Conservation (phyloP, 2,888 invertebrate genomes). For the Diarsia dahlii region DNA sequence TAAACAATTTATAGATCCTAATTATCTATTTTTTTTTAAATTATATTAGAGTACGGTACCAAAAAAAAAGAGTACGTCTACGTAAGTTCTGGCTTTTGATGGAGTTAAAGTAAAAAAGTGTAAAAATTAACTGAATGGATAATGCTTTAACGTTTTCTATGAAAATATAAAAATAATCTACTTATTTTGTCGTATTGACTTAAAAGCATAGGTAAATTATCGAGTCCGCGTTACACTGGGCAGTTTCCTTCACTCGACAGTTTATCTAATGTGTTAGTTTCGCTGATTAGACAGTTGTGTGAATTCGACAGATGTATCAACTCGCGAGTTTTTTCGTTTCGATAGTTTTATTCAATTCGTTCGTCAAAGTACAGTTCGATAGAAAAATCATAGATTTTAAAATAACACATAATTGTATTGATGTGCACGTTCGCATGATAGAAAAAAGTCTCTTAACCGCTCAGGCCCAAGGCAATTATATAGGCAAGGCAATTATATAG, state of each 20-base stretch:
- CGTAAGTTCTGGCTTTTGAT: neutral
- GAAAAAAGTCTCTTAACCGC: too few relatives aligned
- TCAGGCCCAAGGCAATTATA: too few relatives aligned
- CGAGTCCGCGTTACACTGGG: neutral
- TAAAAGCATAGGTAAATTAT: neutral
- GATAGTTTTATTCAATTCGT: neutral
- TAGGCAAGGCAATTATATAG: too few relatives aligned
- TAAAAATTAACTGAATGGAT: neutral
- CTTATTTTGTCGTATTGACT: too few relatives aligned
- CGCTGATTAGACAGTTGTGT: neutral
- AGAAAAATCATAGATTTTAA: too few relatives aligned
- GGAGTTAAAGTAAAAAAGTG: neutral
- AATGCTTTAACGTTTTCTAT: neutral
- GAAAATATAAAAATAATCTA: too few relatives aligned
- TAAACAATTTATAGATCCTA: conserved; percentile 57
- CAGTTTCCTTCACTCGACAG: neutral
- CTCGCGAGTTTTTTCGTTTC: neutral
- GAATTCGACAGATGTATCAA: neutral
- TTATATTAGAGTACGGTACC: neutral
- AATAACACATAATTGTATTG: too few relatives aligned
- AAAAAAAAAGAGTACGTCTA: too few relatives aligned
- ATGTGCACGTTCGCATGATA: too few relatives aligned
- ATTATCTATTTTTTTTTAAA: too few relatives aligned
- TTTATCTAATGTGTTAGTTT: neutral
- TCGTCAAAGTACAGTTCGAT: too few relatives aligned